Conservation (phyloP, 2,113 vertebrate genomes). For the Propithecus coquereli region DNA sequence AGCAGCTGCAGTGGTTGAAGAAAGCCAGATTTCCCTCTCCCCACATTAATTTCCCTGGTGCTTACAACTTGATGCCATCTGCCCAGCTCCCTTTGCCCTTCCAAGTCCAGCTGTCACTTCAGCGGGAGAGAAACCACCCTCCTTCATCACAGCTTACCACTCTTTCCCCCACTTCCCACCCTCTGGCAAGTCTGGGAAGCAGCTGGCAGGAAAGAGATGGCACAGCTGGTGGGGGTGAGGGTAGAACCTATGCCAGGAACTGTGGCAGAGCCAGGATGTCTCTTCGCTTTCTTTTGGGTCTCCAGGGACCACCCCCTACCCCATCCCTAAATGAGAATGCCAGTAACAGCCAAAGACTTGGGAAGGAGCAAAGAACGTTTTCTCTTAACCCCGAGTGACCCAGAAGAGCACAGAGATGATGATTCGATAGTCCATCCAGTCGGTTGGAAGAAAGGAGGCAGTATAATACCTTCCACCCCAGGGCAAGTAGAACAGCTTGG, state of each 20-base stretch:
- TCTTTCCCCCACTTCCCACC: slow-evolving; percentile 1
- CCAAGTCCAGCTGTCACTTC: slow-evolving; percentile 63
- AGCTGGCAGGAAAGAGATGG: slow-evolving; percentile 63
- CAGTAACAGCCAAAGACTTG: not conserved
- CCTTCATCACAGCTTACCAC: slow-evolving; percentile 22
- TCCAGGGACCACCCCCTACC: not conserved
- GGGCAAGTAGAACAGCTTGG: not conserved
- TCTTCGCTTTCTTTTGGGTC: not conserved
- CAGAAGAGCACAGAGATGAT: not conserved
- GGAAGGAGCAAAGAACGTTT: not conserved
- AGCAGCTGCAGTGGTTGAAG: slow-evolving; percentile 41
- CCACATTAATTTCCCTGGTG: not conserved
- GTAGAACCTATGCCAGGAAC: slow-evolving; percentile 32
- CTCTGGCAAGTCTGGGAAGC: slow-evolving; percentile 48
- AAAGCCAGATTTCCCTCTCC: not conserved
- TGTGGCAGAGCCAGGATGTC: not conserved
- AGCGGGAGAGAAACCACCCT: not conserved
- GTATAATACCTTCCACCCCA: not conserved
- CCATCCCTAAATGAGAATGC: not conserved
- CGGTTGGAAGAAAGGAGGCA: not conserved
- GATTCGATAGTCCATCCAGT: not conserved
- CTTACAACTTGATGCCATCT: slow-evolving; percentile 58
- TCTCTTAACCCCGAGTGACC: not conserved
- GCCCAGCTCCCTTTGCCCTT: slow-evolving; percentile 4
- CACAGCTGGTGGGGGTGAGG: slow-evolving; percentile 32